phyloP scores from a whole-genome alignment of 2,888 invertebrate genomes.

The Sinhomidia bicolor region DNA sequence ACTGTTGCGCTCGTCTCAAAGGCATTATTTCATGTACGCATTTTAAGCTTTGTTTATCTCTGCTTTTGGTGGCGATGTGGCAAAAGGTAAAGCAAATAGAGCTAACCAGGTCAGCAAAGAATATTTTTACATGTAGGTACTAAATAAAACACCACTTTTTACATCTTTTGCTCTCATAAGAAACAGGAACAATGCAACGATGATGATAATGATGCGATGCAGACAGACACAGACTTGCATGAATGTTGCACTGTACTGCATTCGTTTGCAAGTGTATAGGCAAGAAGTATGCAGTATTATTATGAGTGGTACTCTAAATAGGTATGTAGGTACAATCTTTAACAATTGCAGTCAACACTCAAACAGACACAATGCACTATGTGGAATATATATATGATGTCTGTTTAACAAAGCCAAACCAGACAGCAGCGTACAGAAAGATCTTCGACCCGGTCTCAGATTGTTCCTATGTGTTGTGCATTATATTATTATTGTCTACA shows the following conservation, averaged over 20 bases:
- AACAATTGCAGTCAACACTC: background rate
- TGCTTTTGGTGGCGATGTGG: constrained; percentile 8
- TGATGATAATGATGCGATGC: constrained; percentile 15
- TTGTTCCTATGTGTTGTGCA: background rate
- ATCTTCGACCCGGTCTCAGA: background rate
- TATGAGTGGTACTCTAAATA: background rate
- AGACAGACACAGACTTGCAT: constrained; percentile 2
- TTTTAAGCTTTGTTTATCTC: constrained; percentile 44
- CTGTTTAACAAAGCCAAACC: background rate
- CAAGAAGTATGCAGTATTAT: background rate
- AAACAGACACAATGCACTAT: too few relatives aligned
- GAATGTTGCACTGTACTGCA: too few relatives aligned
- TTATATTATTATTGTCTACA: background rate
- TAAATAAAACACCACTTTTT: background rate
- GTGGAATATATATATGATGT: too few relatives aligned
- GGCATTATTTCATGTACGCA: background rate
- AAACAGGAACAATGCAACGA: constrained; percentile 58
- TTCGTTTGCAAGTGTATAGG: too few relatives aligned
- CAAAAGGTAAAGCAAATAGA: constrained; percentile 47
- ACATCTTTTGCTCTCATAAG: constrained; percentile 16
- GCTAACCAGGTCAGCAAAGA: constrained; percentile 61
- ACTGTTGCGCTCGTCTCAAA: background rate
- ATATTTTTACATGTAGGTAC: constrained; percentile 24
- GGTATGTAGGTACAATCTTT: background rate
- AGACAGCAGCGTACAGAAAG: background rate